phyloP scores from a whole-genome alignment of 2,888 invertebrate species.

The Cecidostiba fungosa region DNA sequence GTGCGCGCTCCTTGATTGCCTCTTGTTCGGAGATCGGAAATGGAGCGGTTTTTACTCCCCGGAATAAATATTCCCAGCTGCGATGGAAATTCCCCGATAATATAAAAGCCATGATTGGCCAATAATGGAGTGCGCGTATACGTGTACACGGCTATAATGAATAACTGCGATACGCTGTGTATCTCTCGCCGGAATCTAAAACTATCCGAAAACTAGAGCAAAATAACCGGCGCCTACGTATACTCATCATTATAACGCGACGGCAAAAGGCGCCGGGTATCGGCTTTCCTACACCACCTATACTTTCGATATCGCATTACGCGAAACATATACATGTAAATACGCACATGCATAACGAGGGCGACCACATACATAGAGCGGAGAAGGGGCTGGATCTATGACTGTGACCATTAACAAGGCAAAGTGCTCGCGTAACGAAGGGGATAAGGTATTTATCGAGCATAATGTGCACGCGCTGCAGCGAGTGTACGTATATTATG shows the following conservation, averaged over 20 bases:
- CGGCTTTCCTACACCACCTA: background rate
- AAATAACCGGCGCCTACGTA: too few relatives aligned
- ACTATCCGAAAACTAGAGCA: background rate
- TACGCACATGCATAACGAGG: too few relatives aligned
- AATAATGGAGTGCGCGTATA: background rate
- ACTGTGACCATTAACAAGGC: conserved; percentile 49
- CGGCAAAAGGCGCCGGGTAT: background rate
- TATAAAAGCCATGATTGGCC: background rate
- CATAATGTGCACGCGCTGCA: conserved; percentile 34
- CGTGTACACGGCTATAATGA: too few relatives aligned
- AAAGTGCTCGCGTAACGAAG: conserved; percentile 52
- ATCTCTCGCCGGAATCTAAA: background rate
- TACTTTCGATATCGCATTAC: conserved; percentile 39
- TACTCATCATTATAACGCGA: background rate
- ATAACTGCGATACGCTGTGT: too few relatives aligned
- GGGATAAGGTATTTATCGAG: conserved; percentile 61
- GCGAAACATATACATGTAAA: conserved; percentile 15
- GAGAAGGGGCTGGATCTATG: conserved; percentile 24
- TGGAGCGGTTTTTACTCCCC: background rate
- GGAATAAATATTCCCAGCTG: background rate
- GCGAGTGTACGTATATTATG: background rate
- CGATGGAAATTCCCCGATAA: background rate
- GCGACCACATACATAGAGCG: background rate
- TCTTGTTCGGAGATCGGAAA: background rate
- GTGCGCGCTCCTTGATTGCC: background rate